Evolutionary conservation across 1,140 invertebrate species (phyloP).

Genomic region (Gyrodactylus salaris): DNA sequence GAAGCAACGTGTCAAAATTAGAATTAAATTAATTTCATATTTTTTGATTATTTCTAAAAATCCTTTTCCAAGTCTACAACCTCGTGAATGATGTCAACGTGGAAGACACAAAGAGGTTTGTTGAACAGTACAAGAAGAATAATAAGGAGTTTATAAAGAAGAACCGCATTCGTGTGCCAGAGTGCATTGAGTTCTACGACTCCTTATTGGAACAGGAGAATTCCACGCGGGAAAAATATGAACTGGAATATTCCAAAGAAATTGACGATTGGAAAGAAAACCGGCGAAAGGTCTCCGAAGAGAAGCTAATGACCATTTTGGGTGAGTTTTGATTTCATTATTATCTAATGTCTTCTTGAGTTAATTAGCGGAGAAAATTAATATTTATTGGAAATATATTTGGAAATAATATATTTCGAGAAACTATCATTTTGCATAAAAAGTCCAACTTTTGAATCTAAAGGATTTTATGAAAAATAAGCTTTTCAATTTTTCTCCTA

Average conservation of each 20-base stretch:
- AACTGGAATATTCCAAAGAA: background rate
- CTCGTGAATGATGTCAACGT: slow-evolving; percentile 58
- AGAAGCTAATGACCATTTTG: background rate
- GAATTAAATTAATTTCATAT: no score
- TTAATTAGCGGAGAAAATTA: no score
- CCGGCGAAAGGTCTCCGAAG: background rate
- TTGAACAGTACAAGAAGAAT: slow-evolving; percentile 68
- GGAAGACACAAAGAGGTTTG: slow-evolving; percentile 48
- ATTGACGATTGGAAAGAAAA: background rate
- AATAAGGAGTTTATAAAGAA: slow-evolving; percentile 59
- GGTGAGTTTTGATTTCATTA: no score
- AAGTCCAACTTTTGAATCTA: no score
- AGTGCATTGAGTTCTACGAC: background rate
- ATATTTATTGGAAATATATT: no score
- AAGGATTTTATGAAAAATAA: no score
- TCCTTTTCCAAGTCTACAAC: slow-evolving; percentile 41
- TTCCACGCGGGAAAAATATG: slow-evolving; percentile 24
- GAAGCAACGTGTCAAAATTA: no score
- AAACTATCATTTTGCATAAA: no score
- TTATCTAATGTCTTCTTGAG: no score
- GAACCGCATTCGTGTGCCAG: slow-evolving; percentile 24
- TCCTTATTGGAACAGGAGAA: slow-evolving; percentile 12
- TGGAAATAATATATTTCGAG: no score
- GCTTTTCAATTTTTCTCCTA: no score
- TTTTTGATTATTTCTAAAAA: background rate